These are phyloP conservation scores for Caenorhabditis wallacei DNA, from an alignment of 2,888 invertebrate species.

Conservation along the genomic window DNA sequence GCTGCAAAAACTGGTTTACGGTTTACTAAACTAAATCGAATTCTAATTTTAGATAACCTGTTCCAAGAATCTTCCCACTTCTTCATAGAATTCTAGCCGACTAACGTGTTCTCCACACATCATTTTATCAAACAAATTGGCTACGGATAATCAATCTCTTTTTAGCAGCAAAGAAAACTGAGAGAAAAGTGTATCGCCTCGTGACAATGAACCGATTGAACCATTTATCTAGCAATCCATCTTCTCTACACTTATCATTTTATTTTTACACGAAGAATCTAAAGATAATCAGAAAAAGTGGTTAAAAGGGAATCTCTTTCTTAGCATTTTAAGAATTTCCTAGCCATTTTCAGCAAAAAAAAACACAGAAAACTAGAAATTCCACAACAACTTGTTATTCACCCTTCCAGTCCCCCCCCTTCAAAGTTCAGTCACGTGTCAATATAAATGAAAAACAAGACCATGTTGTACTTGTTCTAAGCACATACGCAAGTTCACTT, in stretches of 20 bases:
- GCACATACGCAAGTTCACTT: neutral
- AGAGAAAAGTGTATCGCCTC: neutral
- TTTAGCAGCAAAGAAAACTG: constrained; percentile 1
- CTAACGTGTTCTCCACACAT: too few relatives aligned
- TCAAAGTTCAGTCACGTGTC: neutral
- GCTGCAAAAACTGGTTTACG: too few relatives aligned
- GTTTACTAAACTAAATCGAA: too few relatives aligned
- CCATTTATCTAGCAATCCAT: constrained; percentile 35
- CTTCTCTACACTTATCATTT: constrained; percentile 36
- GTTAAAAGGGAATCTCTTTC: too few relatives aligned
- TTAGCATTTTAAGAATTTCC: too few relatives aligned
- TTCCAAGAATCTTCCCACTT: too few relatives aligned
- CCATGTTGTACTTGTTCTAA: neutral
- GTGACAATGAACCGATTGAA: constrained; percentile 46
- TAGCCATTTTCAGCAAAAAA: neutral
- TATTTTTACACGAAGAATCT: neutral
- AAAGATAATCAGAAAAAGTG: neutral
- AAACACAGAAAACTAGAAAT: neutral
- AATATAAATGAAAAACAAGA: neutral
- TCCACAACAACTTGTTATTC: neutral
- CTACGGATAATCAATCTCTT: constrained; percentile 15
- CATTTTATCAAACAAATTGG: too few relatives aligned
- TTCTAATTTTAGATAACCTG: too few relatives aligned
- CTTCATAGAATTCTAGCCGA: too few relatives aligned
- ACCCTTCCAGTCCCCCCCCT: neutral